These are phyloP conservation scores for Phaethon lepturus DNA, from an alignment of 2,113 vertebrate species.

Conservation along the genomic window DNA sequence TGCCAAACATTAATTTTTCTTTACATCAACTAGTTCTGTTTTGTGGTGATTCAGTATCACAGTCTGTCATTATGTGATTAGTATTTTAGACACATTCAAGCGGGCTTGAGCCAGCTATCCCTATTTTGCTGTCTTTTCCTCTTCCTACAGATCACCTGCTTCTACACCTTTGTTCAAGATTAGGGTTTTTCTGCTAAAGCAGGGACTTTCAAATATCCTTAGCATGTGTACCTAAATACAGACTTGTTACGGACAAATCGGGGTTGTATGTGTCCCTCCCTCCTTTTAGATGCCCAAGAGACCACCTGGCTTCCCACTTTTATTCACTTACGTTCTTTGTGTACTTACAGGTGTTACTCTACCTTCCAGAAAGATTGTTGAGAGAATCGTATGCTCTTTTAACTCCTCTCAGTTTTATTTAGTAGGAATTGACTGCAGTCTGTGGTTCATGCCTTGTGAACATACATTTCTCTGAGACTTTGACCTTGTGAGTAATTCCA, in stretches of 20 bases:
- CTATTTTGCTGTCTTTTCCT: background rate
- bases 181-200: background rate
- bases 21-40: background rate
- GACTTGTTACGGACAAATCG: background rate
- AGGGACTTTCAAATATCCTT: background rate
- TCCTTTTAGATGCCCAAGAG: background rate
- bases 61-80: constrained; percentile 27
- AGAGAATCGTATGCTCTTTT: background rate
- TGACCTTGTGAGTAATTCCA: background rate
- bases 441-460: background rate
- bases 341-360: background rate
- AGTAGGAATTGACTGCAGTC: fast-evolving
- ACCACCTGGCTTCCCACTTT: background rate
- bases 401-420: background rate
- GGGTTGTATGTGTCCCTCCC: background rate
- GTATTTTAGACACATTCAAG: constrained; percentile 13
- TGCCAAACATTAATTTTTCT: background rate
- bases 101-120: background rate
- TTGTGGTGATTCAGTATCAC: constrained; percentile 22
- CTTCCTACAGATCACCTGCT: constrained; percentile 7
- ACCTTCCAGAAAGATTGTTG: background rate
- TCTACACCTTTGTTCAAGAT: background rate
- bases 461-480: background rate
- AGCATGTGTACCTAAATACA: background rate
- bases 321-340: background rate